Evolutionary conservation across 2,113 vertebrate genomes (phyloP), one percentile per base, ranked within the genome.

Genomic region (Xyliphius kryptos): DNA sequence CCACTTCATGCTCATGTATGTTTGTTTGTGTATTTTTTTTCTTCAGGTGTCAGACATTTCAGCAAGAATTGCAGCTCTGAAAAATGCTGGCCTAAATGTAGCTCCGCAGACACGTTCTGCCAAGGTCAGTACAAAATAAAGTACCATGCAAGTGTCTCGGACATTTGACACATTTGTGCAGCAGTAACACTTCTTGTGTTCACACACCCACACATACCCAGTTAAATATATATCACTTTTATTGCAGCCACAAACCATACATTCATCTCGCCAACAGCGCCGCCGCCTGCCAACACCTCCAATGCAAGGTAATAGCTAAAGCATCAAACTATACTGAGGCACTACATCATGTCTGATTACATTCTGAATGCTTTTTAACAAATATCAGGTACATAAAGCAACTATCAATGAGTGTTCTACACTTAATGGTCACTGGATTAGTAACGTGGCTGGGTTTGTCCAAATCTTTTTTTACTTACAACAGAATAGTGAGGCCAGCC

Each of bases 11-110:
- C n/a, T n/a, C n/a, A n/a, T n/a, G n/a, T n/a, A n/a, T n/a, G n/a
- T n/a, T n/a, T n/a, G n/a, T n/a, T n/a, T n/a, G n/a, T n/a, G n/a
- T n/a, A n/a, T n/a, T 19, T 37, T 69, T 32, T 1, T 32, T 20
- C 10, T 20, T 41, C 11, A 98, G 96, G 88, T 95, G 76, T 87
- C 84, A 19, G 91, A 97, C 77, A 98, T 98, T 62, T 94, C 95
- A 55, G 88, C 90, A 63, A 90, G 96, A 78, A 97, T 98, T 67
- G 91, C 93, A 74, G 93, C 96, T 46, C 82, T 98, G 81, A 93
- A 88, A 79, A 84, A 83, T 1, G 95, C 95, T 3, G 95, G 96
- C 49, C 87, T 98, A 69, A 91, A 97, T n/a, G 92, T 98, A 75
- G 85, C 91, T n/a, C 86, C 92, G 0, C 95, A 90, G 60, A 84